Evolutionary conservation across 1,140 invertebrate genomes (phyloP).

Genomic region (Aphidius gifuensis): DNA sequence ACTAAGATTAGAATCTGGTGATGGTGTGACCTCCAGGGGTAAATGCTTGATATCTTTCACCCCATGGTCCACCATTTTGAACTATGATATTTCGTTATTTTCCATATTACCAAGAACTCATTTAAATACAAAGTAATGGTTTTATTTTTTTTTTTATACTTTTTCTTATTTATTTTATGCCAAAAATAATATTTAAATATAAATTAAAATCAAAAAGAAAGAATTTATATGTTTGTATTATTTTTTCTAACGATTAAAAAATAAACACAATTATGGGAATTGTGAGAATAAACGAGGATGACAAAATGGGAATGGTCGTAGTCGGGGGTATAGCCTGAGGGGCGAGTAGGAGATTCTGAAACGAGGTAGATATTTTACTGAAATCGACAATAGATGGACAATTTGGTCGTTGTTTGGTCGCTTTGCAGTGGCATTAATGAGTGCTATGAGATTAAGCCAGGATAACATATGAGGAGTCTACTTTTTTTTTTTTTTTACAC

Average conservation of each 20-base stretch:
- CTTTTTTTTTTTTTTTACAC: slow-evolving; percentile 21
- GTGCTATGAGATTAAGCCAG: slow-evolving; percentile 47
- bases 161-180: no score
- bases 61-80: slow-evolving; percentile 1
- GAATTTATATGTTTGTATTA: no score
- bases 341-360: slow-evolving; percentile 7
- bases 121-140: no score
- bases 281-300: neutral
- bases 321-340: slow-evolving; percentile 3
- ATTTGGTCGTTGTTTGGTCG: slow-evolving; percentile 35
- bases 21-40: slow-evolving; percentile 12
- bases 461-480: slow-evolving; percentile 41
- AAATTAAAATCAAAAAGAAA: no score
- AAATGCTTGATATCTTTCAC: neutral
- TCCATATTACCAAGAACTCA: neutral
- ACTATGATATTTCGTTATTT: slow-evolving; percentile 3
- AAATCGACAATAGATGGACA: slow-evolving; percentile 34
- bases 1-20: slow-evolving; percentile 51
- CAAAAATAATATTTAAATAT: no score
- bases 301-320: neutral
- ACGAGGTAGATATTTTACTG: slow-evolving; percentile 36
- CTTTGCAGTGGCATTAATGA: slow-evolving; percentile 48
- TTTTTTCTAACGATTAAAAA: no score
- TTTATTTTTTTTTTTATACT: no score
- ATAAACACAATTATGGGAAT: neutral